Percentiles rank a stretch among this genome's conserved stretches.
Evolutionary conservation across 2,888 invertebrate species (phyloP).

Genomic region (Acholoe squamosa): DNA sequence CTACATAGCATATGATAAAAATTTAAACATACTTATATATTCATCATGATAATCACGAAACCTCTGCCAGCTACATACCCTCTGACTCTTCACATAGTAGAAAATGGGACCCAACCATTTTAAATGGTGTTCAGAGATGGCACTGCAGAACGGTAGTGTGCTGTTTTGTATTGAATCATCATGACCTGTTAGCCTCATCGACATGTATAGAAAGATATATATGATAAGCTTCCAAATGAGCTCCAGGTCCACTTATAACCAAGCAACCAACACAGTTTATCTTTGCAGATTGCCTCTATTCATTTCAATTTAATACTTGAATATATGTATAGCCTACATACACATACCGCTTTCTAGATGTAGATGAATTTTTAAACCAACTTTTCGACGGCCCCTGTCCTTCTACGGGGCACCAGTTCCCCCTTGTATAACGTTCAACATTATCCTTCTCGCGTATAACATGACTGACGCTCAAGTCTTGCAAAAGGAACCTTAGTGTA

Average conservation of each 20-base stretch:
- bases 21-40: background rate
- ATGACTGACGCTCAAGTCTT: slow-evolving; percentile 54
- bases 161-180: slow-evolving; percentile 22
- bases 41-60: background rate
- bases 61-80: background rate
- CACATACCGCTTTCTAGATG: slow-evolving; percentile 40
- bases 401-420: background rate
- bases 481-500: slow-evolving; percentile 43
- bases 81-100: slow-evolving; percentile 30
- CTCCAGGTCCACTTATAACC: too few relatives aligned
- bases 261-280: background rate
- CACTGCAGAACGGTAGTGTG: background rate
- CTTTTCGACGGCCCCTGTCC: slow-evolving; percentile 29
- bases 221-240: background rate
- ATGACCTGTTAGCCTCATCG: background rate
- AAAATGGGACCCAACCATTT: slow-evolving; percentile 34
- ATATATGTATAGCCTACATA: slow-evolving; percentile 46
- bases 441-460: slow-evolving; percentile 48
- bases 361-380: slow-evolving; percentile 56
- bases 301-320: slow-evolving; percentile 58
- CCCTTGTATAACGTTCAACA: slow-evolving; percentile 7
- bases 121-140: background rate
- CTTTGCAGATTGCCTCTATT: slow-evolving; percentile 23
- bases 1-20: slow-evolving; percentile 26
- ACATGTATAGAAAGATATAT: background rate